Base-by-base conservation (phyloP, 2,888 invertebrate species). In the Leistus spinibarbis region DNA sequence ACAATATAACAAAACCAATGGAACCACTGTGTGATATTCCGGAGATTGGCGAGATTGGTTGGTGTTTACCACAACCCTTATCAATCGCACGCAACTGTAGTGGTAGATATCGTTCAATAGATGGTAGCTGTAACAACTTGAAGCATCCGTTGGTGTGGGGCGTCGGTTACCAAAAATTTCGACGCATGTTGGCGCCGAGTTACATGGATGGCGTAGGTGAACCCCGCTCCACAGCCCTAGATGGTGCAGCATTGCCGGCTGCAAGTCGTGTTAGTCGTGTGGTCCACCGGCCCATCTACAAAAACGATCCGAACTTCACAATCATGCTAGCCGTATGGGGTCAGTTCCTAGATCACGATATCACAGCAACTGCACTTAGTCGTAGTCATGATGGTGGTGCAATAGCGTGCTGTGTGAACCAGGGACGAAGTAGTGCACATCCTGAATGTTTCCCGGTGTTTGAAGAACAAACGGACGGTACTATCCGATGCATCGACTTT, bases 281-380 rank as follows among this genome's bases (percentile, higher is more conserved):
- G 19, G 91, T 95, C 0, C 94, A 94, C 83, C 88, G 93, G 0
- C 91, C 94, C 0, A 90, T 91, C 77, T 92, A 93, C 81, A 89
- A 89, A 54, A 90, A 91, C 65, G 94, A 95, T 84, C 90, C 91
- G 0, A 87, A 90, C 78, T 94, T 95, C 83, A 92, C 94, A 0
- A 93, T 94, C 0, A 93, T 96, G 92, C 83, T 95, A 77, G 95
- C 95, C 0, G 93, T 95, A 3, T 96, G 95, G 89, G 96, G 95
- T 0, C 95, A 96, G 86, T 95, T 96, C 84, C 82, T 96, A 13
- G 95, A 95, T 84, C 95, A 96, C 79, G 96, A 96, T 79, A 91
- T 96, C 72, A 95, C 95, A 0, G 93, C 95, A 4, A 95, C 95
- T 0, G 95, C 95, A 0, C 85, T 93, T 5, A 93, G 90, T 79